Base-by-base conservation (phyloP, 2,113 vertebrate genomes). In the Arvicanthis niloticus region DNA sequence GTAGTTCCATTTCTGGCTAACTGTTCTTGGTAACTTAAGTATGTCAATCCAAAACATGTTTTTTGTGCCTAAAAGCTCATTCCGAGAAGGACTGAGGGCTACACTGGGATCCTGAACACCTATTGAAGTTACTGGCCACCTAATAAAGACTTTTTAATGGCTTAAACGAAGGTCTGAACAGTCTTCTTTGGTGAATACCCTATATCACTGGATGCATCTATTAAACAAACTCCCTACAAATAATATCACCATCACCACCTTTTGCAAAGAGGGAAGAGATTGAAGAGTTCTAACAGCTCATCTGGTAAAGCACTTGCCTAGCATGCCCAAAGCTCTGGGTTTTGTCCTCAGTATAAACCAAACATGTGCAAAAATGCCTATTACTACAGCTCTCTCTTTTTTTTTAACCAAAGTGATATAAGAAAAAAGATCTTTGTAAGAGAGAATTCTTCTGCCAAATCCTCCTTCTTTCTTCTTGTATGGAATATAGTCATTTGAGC, bases 171-270 rank as follows among this genome's bases (percentile, higher is more conserved):
- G 62, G 62, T 65, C 62, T 12, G 62, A 65, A 26, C 62, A 65
- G 26, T 65, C 10, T 29, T 65, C 26, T 65, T 65, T 29, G 26
- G 26, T 65, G 62, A 65, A 31, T 65, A 65, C 10, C 1, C 26
- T 10, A 65, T 65, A 65, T 65, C 62, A 65, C 62, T 65, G 24
- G 60, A 62, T 62, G 62, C 62, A 65, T 65, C 93, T 94, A 90
- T 88, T 93, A 92, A 90, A 75, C 58, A 91, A 91, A 70, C 13
- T 96, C 77, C 94, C 22, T 89, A 89, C 56, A 93, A 92, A 88
- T 48, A 76, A 92, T 31, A 13, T 12, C 21, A 91, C 48, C 19
- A 13, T 12, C 24, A 91, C 53, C 16, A 89, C 58, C 19, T 75
- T 53, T 48, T 78, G 13, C 3, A 77, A 12, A 37, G 40, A 56